These are phyloP conservation scores for Platysternon megacephalum DNA, from an alignment of 2,113 vertebrate genomes.

Conservation along the genomic window DNA sequence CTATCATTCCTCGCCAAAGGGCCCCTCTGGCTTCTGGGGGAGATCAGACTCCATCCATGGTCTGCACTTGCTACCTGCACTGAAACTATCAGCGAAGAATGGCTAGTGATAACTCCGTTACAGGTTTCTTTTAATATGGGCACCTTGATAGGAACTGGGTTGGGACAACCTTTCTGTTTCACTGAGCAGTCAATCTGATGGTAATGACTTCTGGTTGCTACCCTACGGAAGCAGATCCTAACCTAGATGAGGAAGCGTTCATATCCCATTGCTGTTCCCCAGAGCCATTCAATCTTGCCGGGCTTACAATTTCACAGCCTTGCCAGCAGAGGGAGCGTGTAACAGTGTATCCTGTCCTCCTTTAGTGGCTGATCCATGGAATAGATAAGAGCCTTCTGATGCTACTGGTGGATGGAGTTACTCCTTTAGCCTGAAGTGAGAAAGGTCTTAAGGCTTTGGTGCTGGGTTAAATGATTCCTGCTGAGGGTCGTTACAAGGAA, in stretches of 20 bases:
- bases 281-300: neutral
- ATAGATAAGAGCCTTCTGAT: neutral
- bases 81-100: neutral
- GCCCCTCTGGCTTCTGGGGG: neutral
- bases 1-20: neutral
- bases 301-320: neutral
- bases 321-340: neutral
- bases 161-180: neutral
- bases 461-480: neutral
- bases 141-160: fast-evolving
- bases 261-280: neutral
- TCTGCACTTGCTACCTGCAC: neutral
- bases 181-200: neutral
- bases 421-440: neutral
- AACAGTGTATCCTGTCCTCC: neutral
- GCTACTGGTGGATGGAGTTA: neutral
- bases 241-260: neutral
- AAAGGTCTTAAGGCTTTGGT: neutral
- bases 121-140: neutral
- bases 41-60: neutral
- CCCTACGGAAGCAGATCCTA: neutral
- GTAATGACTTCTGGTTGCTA: neutral
- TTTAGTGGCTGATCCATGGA: neutral
- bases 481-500: neutral
- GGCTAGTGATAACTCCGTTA: neutral